Conservation (phyloP, 2,797 vertebrate species). For the Naso thynnoides region DNA sequence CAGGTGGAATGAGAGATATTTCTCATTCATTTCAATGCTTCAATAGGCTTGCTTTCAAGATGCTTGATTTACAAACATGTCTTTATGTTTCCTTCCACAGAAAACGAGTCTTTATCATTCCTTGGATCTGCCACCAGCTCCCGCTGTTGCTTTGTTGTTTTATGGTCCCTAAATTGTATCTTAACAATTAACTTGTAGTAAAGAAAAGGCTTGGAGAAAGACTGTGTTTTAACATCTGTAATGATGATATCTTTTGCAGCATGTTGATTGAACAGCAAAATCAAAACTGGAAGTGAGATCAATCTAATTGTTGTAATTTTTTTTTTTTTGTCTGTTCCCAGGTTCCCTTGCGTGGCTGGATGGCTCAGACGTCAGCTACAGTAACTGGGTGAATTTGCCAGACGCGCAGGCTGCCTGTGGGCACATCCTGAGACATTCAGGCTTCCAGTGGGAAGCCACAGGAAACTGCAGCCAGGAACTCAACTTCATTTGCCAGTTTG, state of each 20-base stretch:
- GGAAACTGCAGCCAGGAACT: conserved; percentile 89
- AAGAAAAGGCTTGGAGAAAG: neutral
- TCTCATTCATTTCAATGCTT: conserved; percentile 36
- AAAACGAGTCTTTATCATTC: conserved; percentile 33
- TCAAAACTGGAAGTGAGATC: neutral
- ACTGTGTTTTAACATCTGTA: neutral
- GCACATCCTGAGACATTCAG: conserved; percentile 85
- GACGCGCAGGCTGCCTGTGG: conserved; percentile 80
- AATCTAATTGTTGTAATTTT: neutral
- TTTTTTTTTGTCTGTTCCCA: conserved; percentile 66
- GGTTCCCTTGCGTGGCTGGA: conserved; percentile 91
- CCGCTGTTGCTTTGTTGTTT: conserved; percentile 40
- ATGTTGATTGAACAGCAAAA: conserved; percentile 7
- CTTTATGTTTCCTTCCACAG: conserved; percentile 57
- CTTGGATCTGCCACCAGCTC: conserved; percentile 21
- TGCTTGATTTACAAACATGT: conserved; percentile 60
- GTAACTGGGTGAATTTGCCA: conserved; percentile 85
- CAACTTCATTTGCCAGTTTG: conserved; percentile 92
- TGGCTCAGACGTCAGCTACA: conserved; percentile 89
- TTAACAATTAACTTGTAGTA: neutral
- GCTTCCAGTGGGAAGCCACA: conserved; percentile 88
- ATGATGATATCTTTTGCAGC: neutral
- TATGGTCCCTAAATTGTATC: conserved; percentile 33
- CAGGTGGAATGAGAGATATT: conserved; percentile 43
- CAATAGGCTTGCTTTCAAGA: conserved; percentile 44